Percentiles rank a stretch among this genome's conserved stretches.
phyloP scores from a whole-genome alignment of 2,888 invertebrate species.

The Buathra laborator region DNA sequence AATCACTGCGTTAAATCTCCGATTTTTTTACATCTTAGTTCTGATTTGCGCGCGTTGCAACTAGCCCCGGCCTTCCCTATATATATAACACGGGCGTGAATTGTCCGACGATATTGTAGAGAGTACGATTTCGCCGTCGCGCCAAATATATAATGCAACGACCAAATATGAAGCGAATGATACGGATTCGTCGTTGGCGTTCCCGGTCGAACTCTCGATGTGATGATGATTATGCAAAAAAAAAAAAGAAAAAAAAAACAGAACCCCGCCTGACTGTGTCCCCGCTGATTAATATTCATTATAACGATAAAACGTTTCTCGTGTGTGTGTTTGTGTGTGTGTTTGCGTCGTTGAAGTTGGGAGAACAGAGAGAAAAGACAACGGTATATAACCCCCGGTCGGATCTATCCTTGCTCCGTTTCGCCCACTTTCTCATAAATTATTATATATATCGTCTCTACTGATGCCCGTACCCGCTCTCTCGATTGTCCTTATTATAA shows the following conservation, averaged over 20 bases:
- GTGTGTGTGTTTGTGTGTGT: neutral
- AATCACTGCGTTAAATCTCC: too few relatives aligned
- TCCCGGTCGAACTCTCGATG: neutral
- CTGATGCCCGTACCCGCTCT: slow-evolving; percentile 11
- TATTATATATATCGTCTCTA: slow-evolving; percentile 32
- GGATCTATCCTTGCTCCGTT: slow-evolving; percentile 58
- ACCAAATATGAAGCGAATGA: slow-evolving; percentile 32
- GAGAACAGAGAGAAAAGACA: slow-evolving; percentile 7
- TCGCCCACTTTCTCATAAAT: slow-evolving; percentile 58
- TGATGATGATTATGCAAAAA: neutral
- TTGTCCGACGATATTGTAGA: neutral
- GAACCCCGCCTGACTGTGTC: neutral
- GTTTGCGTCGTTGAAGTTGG: neutral
- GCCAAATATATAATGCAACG: slow-evolving; percentile 28
- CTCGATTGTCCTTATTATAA: slow-evolving; percentile 33
- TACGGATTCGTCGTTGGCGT: slow-evolving; percentile 2
- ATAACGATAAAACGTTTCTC: slow-evolving; percentile 5
- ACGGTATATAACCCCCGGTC: slow-evolving; percentile 18
- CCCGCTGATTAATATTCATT: slow-evolving; percentile 18
- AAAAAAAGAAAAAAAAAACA: neutral
- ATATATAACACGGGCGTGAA: neutral
- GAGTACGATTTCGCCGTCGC: slow-evolving; percentile 30
- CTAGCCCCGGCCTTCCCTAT: neutral
- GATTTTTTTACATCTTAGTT: too few relatives aligned
- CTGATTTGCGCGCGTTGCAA: too few relatives aligned